Evolutionary conservation across 2,113 vertebrate species (phyloP).

Genomic region (Amphiprion ocellaris): DNA sequence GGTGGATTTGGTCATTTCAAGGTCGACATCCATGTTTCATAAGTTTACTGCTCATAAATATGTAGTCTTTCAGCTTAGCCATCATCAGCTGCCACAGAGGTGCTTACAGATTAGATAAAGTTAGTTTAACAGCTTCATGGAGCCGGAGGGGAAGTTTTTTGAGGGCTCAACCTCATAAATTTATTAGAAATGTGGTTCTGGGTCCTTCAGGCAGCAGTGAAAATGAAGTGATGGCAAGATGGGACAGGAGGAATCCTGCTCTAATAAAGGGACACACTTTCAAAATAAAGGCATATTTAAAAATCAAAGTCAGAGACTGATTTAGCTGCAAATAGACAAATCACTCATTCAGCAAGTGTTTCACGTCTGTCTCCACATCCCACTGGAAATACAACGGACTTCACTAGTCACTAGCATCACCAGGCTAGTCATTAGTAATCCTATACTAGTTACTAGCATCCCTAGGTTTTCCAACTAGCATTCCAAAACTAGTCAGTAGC

Average conservation of each 20-base stretch:
- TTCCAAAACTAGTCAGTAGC: no score
- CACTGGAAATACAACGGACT: no score
- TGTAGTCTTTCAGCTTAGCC: no score
- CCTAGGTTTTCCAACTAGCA: no score
- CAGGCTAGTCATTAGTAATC: no score
- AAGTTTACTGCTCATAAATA: fast-evolving
- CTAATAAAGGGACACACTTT: not conserved
- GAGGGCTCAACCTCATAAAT: not conserved
- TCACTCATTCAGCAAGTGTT: no score
- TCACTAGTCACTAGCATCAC: no score
- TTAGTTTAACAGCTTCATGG: not conserved
- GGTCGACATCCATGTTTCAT: not conserved
- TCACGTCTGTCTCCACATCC: no score
- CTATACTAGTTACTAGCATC: no score
- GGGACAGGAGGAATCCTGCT: not conserved
- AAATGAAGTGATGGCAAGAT: not conserved
- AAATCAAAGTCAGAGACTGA: no score
- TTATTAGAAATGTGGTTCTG: not conserved
- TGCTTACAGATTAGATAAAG: not conserved
- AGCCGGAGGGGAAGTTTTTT: not conserved
- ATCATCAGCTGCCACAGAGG: not conserved
- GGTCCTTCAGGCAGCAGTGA: not conserved
- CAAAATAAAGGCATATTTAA: not conserved
- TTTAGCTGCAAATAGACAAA: no score
- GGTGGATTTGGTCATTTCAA: not conserved